Base-by-base conservation (phyloP, 2,888 invertebrate genomes). In the Meliscaeva auricollis region DNA sequence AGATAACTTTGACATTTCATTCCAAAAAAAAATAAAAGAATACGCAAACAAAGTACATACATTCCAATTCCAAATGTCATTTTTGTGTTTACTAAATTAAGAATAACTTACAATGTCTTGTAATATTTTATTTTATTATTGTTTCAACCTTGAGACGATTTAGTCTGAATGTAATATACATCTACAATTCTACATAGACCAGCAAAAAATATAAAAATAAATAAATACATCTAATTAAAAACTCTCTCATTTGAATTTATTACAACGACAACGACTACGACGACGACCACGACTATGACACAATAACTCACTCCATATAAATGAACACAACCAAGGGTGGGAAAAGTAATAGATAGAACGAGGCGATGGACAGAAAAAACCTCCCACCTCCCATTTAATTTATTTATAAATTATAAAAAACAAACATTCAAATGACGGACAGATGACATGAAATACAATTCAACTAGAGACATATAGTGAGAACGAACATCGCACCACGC, bases 161-260 rank as follows among this genome's bases (percentile, higher is more conserved):
- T 72, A 75, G 20, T 64, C 44, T 32, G 6, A 62, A 44, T 32
- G 26, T 7, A 22, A 35, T 22, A 20, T 35, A 48, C 9, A 54
- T 20, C 70, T 26, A n/a, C n/a, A n/a, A n/a, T n/a, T n/a, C n/a
- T n/a, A 66, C 48, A 46, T 26, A 58, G 58, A 44, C 35, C 35
- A 64, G 44, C 44, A 72, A 68, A 68, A 69, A 41, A 32, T 74
- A 46, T 52, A 50, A 30, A 78, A 35, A 75, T 75, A 54, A 32
- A 72, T 64, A 68, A 72, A 64, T 35, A 68, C 60, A 68, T 38
- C 2, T 38, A 38, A 68, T 60, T 72, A 73, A 77, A 60, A 77
- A 69, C 52, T 82, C 48, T 68, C 35, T 78, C 60, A 78, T 78
- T 78, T 83, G 32, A 78, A 83, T 83, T 83, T 69, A 68, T 77